Conservation (phyloP, 2,888 invertebrate genomes). For the Drosophila ustulata region DNA sequence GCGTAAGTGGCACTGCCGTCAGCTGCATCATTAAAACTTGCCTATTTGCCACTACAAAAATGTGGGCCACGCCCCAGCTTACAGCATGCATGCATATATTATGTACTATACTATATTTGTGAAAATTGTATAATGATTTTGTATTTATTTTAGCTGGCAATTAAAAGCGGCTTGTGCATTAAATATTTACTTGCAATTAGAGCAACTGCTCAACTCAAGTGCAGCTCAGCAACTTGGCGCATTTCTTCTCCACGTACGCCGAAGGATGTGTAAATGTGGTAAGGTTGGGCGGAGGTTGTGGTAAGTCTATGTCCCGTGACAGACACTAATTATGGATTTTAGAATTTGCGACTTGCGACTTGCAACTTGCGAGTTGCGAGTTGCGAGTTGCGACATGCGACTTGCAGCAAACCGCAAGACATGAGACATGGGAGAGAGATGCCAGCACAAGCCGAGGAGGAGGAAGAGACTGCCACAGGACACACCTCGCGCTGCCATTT, state of each 20-base stretch:
- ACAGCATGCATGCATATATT: neutral
- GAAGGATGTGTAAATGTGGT: neutral
- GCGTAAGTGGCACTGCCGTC: constrained; percentile 45
- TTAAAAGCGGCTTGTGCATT: constrained; percentile 70
- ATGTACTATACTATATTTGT: constrained; percentile 26
- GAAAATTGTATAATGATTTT: constrained; percentile 69
- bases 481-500: constrained; percentile 68
- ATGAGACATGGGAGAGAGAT: constrained; percentile 38
- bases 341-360: constrained; percentile 74
- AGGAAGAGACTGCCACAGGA: constrained; percentile 57
- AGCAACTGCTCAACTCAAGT: constrained; percentile 65
- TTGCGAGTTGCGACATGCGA: constrained; percentile 47
- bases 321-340: constrained; percentile 79
- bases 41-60: constrained; percentile 67
- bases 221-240: constrained; percentile 42
- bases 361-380: constrained; percentile 16
- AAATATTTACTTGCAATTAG: constrained; percentile 80
- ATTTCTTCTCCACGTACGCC: constrained; percentile 1
- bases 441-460: constrained; percentile 28
- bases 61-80: constrained; percentile 55
- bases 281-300: constrained; percentile 28
- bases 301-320: constrained; percentile 63
- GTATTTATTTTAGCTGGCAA: constrained; percentile 78
- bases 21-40: constrained; percentile 74
- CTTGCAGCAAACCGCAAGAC: constrained; percentile 5